Evolutionary conservation across 2,888 invertebrate species (phyloP).

Genomic region (Rhingia rostrata): DNA sequence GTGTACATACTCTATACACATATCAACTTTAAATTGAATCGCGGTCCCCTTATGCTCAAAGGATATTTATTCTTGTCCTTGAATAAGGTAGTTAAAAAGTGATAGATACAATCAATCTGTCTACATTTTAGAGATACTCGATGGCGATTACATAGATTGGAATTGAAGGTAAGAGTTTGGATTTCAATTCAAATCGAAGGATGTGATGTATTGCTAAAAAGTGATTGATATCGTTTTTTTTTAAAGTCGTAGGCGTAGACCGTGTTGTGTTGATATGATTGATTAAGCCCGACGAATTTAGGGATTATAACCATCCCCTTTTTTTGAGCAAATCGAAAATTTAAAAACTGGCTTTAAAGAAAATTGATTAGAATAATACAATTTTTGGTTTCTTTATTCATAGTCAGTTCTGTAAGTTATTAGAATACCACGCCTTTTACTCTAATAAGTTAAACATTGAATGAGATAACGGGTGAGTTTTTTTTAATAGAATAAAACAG

Average conservation of each 20-base stretch:
- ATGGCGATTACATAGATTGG: slow-evolving; percentile 16
- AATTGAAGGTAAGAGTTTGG: slow-evolving; percentile 32
- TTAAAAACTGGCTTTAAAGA: no score
- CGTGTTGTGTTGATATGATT: slow-evolving; percentile 24
- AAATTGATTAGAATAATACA: background rate
- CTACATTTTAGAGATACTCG: slow-evolving; percentile 7
- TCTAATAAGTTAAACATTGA: no score
- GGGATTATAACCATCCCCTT: background rate
- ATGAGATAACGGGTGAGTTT: no score
- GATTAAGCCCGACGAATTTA: slow-evolving; percentile 19
- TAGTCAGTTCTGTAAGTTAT: no score
- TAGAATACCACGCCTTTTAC: no score
- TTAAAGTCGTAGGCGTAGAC: background rate
- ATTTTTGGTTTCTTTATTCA: no score
- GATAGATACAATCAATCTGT: slow-evolving; percentile 33
- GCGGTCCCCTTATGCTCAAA: background rate
- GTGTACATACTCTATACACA: background rate
- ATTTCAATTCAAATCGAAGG: slow-evolving; percentile 27
- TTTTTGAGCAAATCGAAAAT: no score
- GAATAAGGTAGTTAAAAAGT: background rate
- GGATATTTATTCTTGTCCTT: slow-evolving; percentile 14
- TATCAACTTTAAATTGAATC: background rate
- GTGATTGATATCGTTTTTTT: slow-evolving; percentile 29
- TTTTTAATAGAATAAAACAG: no score
- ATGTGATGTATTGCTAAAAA: slow-evolving; percentile 27